Conservation (phyloP, 2,113 vertebrate species). For the Amphiprion ocellaris region DNA sequence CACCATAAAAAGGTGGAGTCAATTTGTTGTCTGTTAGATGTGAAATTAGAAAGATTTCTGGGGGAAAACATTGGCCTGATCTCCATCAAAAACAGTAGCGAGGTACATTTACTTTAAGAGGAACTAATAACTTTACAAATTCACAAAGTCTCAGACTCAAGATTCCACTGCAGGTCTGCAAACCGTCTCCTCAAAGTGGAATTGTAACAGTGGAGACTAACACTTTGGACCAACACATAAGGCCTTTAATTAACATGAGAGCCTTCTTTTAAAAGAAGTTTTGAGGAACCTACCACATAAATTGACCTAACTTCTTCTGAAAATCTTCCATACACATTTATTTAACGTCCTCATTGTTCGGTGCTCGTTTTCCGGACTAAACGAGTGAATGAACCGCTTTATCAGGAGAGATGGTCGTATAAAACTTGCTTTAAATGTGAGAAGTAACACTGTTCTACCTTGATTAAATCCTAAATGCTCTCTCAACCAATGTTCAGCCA, state of each 20-base stretch:
- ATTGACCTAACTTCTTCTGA: background rate
- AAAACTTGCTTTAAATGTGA: constrained; percentile 12
- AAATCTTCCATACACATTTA: background rate
- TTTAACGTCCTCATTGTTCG: constrained; percentile 11
- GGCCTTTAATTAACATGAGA: background rate
- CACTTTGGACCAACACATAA: background rate
- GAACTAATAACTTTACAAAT: constrained; percentile 2
- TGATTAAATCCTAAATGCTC: background rate
- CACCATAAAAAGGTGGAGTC: constrained; percentile 30
- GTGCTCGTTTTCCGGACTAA: background rate
- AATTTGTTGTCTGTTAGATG: constrained; percentile 19
- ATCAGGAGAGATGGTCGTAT: background rate
- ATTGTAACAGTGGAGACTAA: background rate
- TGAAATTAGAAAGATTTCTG: constrained; percentile 14
- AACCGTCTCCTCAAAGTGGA: background rate
- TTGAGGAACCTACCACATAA: background rate
- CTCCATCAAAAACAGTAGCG: background rate
- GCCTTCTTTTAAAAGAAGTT: constrained; percentile 7
- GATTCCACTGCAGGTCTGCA: background rate
- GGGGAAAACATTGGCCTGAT: constrained; percentile 20
- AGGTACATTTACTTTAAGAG: constrained; percentile 22
- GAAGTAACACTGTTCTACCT: constrained; percentile 18
- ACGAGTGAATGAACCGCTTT: background rate
- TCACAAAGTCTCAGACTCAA: background rate
- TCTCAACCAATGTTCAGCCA: constrained; percentile 5